Conservation (phyloP, 2,888 invertebrate genomes). For the Anaspis maculata region DNA sequence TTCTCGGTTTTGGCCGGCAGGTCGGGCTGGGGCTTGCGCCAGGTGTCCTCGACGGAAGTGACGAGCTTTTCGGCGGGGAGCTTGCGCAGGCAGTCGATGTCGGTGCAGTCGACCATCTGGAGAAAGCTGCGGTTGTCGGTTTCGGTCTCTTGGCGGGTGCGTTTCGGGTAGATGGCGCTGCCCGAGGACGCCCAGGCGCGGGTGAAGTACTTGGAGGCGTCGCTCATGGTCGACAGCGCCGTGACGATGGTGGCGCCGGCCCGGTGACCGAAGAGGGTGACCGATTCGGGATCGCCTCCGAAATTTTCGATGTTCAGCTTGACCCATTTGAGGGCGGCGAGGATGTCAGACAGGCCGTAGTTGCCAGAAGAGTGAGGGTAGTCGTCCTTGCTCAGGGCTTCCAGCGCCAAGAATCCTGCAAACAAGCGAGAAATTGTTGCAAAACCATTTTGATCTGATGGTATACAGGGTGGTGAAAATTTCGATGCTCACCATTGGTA, state of each 20-base stretch:
- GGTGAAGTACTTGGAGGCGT: slow-evolving; percentile 56
- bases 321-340: slow-evolving; percentile 72
- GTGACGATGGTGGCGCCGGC: slow-evolving; percentile 76
- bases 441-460: too few relatives aligned
- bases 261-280: slow-evolving; percentile 77
- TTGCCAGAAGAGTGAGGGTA: slow-evolving; percentile 76
- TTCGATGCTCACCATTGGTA: too few relatives aligned
- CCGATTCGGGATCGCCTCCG: slow-evolving; percentile 69
- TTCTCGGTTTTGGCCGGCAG: slow-evolving; percentile 49
- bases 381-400: slow-evolving; percentile 57
- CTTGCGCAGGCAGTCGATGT: slow-evolving; percentile 51
- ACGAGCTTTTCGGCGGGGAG: slow-evolving; percentile 52
- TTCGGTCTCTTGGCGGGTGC: slow-evolving; percentile 52
- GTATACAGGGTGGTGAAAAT: too few relatives aligned
- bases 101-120: slow-evolving; percentile 39
- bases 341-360: slow-evolving; percentile 74
- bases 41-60: slow-evolving; percentile 62
- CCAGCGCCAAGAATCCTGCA: slow-evolving; percentile 74
- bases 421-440: too few relatives aligned
- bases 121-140: slow-evolving; percentile 54
- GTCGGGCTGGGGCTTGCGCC: slow-evolving; percentile 54
- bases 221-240: slow-evolving; percentile 53
- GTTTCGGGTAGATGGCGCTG: slow-evolving; percentile 64
- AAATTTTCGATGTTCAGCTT: slow-evolving; percentile 74
- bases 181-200: slow-evolving; percentile 75